These are phyloP conservation scores for Neodiprion fabricii DNA, from an alignment of 1,140 invertebrate genomes.

Conservation along the genomic window DNA sequence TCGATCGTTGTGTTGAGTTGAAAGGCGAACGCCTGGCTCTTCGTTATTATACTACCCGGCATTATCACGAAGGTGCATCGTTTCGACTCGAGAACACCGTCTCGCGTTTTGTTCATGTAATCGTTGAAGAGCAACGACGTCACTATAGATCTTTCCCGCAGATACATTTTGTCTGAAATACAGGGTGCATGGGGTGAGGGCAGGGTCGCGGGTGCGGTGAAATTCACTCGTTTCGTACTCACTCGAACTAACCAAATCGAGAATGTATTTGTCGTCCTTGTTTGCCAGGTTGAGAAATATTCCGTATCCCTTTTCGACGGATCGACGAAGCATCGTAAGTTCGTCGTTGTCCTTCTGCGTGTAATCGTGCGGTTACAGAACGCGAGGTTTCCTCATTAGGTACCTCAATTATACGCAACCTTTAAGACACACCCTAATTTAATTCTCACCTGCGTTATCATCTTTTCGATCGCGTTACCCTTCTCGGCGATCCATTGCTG, in stretches of 20 bases:
- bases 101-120: conserved; percentile 68
- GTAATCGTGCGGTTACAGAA: not conserved
- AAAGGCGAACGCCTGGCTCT: conserved; percentile 74
- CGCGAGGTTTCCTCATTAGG: not conserved
- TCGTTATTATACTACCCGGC: conserved; percentile 67
- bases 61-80: conserved; percentile 78
- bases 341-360: conserved; percentile 29
- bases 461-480: conserved; percentile 71
- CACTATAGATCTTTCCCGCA: conserved; percentile 71
- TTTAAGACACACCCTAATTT: no score
- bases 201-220: not conserved
- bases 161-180: conserved; percentile 64
- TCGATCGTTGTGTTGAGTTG: conserved; percentile 65
- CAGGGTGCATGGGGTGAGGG: not conserved
- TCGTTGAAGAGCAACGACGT: conserved; percentile 72
- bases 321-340: conserved; percentile 32
- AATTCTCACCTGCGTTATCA: conserved; percentile 64
- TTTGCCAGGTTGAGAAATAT: conserved; percentile 33
- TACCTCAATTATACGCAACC: not conserved
- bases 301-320: conserved; percentile 36
- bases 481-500: conserved; percentile 73
- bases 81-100: conserved; percentile 64
- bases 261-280: not conserved
- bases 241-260: not conserved
- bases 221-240: not conserved